Conservation (phyloP, 2,888 invertebrate species). For the Pollenia angustigena region DNA sequence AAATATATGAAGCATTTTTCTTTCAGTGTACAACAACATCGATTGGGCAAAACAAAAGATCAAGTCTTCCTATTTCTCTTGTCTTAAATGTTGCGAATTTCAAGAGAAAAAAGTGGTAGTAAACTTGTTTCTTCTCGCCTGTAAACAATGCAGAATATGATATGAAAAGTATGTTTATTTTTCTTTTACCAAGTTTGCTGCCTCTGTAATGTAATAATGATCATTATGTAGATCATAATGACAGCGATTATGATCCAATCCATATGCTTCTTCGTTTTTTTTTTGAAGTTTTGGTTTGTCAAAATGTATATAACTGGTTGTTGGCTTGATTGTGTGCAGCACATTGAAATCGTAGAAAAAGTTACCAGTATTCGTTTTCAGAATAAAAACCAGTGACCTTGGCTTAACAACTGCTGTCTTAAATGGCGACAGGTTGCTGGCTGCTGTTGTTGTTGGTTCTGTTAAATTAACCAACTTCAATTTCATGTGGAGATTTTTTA, state of each 20-base stretch:
- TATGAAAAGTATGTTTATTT: background rate
- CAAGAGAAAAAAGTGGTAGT: constrained; percentile 26
- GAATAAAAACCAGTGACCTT: constrained; percentile 65
- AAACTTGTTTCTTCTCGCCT: constrained; percentile 55
- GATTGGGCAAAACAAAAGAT: background rate
- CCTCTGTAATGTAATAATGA: constrained; percentile 11
- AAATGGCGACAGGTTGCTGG: constrained; percentile 64
- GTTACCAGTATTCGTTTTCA: constrained; percentile 41
- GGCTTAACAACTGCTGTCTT: constrained; percentile 59
- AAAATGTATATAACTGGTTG: constrained; percentile 36
- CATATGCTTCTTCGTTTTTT: background rate
- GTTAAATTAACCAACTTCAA: constrained; percentile 23
- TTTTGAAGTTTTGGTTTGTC: constrained; percentile 17
- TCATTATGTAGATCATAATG: constrained; percentile 25
- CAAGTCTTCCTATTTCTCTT: constrained; percentile 6
- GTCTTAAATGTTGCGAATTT: background rate
- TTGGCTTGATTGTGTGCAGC: constrained; percentile 19
- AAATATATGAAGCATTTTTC: no score
- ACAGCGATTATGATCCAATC: constrained; percentile 14
- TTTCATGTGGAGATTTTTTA: constrained; percentile 34
- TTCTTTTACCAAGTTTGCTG: constrained; percentile 34
- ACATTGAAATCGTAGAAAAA: constrained; percentile 45
- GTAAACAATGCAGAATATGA: constrained; percentile 31
- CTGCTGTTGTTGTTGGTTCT: constrained; percentile 16
- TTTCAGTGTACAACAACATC: no score